These are phyloP conservation scores for Atta cephalotes DNA, from an alignment of 1,140 invertebrate species.

Conservation along the genomic window DNA sequence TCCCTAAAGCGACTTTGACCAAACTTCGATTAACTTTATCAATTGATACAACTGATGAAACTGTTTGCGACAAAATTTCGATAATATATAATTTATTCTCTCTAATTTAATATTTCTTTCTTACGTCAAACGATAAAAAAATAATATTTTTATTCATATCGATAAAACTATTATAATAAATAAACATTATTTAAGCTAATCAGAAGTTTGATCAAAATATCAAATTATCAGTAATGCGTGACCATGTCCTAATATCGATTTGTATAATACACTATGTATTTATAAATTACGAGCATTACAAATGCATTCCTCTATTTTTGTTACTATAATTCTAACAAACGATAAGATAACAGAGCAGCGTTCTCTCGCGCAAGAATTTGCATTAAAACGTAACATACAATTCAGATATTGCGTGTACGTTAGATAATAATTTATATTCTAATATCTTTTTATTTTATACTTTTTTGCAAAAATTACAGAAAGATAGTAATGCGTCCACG, in stretches of 20 bases:
- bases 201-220: not conserved
- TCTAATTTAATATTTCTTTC: not conserved
- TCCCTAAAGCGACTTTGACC: not conserved
- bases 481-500: not conserved
- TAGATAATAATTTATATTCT: not conserved
- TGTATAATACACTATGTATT: not conserved
- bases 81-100: not conserved
- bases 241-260: not conserved
- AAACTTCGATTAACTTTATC: constrained; percentile 24
- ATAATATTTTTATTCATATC: not conserved
- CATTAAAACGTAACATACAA: not conserved
- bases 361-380: not conserved
- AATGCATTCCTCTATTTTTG: not conserved
- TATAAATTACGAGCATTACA: not conserved
- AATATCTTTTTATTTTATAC: not conserved
- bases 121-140: not conserved
- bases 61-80: not conserved
- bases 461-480: not conserved
- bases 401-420: not conserved
- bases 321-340: not conserved
- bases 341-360: not conserved
- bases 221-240: not conserved
- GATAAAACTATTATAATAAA: not conserved
- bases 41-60: not conserved
- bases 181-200: not conserved